These are phyloP conservation scores for Centropus bengalensis DNA, from an alignment of 2,113 vertebrate genomes.

Conservation along the genomic window DNA sequence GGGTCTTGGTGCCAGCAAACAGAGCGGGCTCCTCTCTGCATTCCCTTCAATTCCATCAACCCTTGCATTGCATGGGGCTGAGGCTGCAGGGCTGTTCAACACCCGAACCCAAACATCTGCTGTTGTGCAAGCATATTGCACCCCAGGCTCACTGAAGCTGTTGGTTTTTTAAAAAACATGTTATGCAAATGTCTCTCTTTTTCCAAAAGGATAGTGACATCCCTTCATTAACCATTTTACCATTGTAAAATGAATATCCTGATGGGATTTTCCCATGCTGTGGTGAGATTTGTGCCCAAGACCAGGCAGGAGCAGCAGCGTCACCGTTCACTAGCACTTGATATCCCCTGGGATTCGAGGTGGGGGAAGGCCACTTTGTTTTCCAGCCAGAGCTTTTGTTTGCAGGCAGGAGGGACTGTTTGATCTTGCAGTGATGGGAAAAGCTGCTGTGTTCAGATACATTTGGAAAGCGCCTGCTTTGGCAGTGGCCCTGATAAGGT, in stretches of 20 bases:
- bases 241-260: not conserved
- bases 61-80: fast-evolving
- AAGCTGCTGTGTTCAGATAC: not conserved
- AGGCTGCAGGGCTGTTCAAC: not conserved
- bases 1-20: not conserved
- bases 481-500: slow-evolving; percentile 8
- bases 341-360: not conserved
- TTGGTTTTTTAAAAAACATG: too few species aligned
- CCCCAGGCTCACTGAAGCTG: not conserved
- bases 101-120: not conserved
- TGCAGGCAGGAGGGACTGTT: slow-evolving; percentile 38
- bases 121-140: not conserved
- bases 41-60: not conserved
- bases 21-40: not conserved
- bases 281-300: not conserved
- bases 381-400: slow-evolving; percentile 1
- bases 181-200: not conserved
- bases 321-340: fast-evolving
- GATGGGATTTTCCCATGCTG: not conserved
- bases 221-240: not conserved
- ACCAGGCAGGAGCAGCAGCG: not conserved
- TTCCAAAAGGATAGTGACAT: not conserved
- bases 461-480: not conserved
- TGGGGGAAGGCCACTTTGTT: not conserved
- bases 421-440: not conserved